Percentiles rank a stretch among this genome's conserved stretches.
Conservation (phyloP, 2,888 invertebrate species). For the Petrolisthes cinctipes region DNA sequence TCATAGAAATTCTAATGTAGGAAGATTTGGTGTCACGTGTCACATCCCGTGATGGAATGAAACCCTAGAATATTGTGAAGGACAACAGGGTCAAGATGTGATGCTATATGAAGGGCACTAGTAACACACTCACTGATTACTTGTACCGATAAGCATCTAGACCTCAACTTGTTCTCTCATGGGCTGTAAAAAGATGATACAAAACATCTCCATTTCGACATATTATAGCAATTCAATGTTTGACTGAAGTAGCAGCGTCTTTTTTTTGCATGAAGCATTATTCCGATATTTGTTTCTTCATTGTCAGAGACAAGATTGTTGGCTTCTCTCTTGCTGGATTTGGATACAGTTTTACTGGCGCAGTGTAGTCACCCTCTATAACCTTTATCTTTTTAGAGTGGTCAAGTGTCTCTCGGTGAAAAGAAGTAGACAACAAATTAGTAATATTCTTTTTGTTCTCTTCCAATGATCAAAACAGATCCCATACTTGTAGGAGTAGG, state of each 20-base stretch:
- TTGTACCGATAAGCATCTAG: background rate
- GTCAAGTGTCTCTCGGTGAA: background rate
- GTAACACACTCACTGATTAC: background rate
- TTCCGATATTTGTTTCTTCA: background rate
- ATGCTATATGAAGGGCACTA: background rate
- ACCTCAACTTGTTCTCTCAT: background rate
- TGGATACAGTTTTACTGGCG: background rate
- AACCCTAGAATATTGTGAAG: background rate
- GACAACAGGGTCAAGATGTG: background rate
- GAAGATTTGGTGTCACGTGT: background rate
- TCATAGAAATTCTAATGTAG: background rate
- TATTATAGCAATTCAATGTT: background rate
- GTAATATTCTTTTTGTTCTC: background rate
- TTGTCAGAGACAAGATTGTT: background rate
- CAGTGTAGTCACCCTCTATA: background rate
- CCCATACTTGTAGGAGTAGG: background rate
- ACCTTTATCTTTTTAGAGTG: background rate
- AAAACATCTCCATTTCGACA: background rate
- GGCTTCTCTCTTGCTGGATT: background rate
- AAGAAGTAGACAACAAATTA: too few relatives aligned
- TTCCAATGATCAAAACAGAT: background rate
- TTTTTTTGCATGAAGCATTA: background rate
- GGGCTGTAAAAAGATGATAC: background rate
- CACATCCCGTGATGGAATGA: background rate
- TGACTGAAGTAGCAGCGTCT: background rate